Conservation (phyloP, 2,888 invertebrate genomes). For the Drosophila sordidula region DNA sequence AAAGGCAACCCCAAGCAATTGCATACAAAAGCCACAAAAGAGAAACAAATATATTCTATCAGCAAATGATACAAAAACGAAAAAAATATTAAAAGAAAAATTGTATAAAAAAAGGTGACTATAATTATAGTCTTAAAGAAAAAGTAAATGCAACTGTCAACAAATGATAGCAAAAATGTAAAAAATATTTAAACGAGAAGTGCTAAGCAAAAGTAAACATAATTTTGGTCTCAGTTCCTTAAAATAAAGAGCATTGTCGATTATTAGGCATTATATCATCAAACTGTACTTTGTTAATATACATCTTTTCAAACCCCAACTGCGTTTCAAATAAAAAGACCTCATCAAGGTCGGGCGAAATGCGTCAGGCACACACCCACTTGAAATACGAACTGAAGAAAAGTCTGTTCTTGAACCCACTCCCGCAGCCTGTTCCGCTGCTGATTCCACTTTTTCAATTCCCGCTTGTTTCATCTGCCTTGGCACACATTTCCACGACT, state of each 20-base stretch:
- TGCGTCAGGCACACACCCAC: slow-evolving; percentile 1
- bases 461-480: slow-evolving; percentile 46
- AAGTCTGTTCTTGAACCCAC: slow-evolving; percentile 5
- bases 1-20: slow-evolving; percentile 36
- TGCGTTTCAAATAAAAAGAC: not conserved
- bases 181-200: too few relatives aligned
- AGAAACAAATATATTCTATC: slow-evolving; percentile 22
- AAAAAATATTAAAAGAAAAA: slow-evolving; percentile 21
- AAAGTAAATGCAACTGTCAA: too few relatives aligned
- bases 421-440: not conserved
- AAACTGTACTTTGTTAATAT: not conserved
- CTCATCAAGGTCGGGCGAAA: not conserved
- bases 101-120: too few relatives aligned
- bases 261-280: too few relatives aligned
- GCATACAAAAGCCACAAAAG: slow-evolving; percentile 50
- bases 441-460: slow-evolving; percentile 6
- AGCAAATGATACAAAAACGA: slow-evolving; percentile 47
- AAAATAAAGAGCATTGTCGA: too few relatives aligned
- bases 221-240: too few relatives aligned
- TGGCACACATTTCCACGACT: slow-evolving; percentile 58
- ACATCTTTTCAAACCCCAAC: too few relatives aligned
- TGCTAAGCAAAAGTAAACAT: too few relatives aligned
- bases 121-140: too few relatives aligned
- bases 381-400: not conserved
- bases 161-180: too few relatives aligned